Conservation (phyloP, 1,140 invertebrate genomes). For the Streblospio benedicti region DNA sequence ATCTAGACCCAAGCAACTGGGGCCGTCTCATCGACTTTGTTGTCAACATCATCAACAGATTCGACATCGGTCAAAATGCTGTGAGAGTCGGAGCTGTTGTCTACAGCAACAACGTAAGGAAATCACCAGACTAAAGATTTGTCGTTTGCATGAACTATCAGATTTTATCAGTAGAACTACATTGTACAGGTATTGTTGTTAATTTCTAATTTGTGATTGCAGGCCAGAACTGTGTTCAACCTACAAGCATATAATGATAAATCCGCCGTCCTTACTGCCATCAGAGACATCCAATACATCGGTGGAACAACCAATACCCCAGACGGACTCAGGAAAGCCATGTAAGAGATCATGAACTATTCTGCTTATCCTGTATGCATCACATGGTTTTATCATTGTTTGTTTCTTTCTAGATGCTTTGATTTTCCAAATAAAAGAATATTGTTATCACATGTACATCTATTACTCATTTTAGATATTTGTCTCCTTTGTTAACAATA, state of each 20-base stretch:
- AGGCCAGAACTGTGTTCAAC: too few species aligned
- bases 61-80: neutral
- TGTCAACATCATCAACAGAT: conserved; percentile 1
- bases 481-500: too few species aligned
- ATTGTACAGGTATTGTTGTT: neutral
- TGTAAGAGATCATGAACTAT: neutral
- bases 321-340: neutral
- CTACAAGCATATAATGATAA: neutral
- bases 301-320: neutral
- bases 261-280: neutral
- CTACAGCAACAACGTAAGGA: neutral
- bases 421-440: neutral
- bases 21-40: conserved; percentile 7
- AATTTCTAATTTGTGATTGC: too few species aligned
- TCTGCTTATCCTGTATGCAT: neutral
- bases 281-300: conserved; percentile 3
- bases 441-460: too few species aligned
- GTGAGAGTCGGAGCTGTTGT: conserved; percentile 12
- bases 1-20: conserved; percentile 12
- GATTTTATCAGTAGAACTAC: too few species aligned
- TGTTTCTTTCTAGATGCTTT: neutral
- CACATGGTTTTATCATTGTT: neutral
- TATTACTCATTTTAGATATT: too few species aligned
- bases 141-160: too few species aligned
- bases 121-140: too few species aligned